Percentiles rank a stretch among this genome's conserved stretches.
Conservation (phyloP, 1,140 invertebrate species). For the Eurosta solidaginis region DNA sequence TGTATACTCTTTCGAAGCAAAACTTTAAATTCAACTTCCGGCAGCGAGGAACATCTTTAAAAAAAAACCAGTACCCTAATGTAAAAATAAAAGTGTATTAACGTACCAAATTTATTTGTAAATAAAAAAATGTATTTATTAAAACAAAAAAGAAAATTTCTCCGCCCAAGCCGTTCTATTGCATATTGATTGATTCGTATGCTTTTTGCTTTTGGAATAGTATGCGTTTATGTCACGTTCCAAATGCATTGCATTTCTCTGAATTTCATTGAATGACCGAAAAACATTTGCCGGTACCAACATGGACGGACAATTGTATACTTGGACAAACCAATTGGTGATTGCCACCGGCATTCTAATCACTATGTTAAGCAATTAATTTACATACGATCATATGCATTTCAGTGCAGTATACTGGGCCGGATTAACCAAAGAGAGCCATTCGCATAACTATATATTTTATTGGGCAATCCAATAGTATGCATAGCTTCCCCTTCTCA, state of each 20-base stretch:
- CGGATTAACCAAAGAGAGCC: too few species aligned
- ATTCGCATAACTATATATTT: too few species aligned
- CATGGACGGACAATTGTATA: too few species aligned
- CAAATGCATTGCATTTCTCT: constrained; percentile 5
- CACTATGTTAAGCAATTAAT: neutral
- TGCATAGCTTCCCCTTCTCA: too few species aligned
- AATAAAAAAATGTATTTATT: neutral
- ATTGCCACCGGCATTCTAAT: constrained; percentile 17
- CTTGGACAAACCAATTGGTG: neutral
- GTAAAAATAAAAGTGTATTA: too few species aligned
- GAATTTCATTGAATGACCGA: constrained; percentile 16
- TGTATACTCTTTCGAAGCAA: too few species aligned
- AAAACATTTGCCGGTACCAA: neutral
- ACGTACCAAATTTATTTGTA: too few species aligned
- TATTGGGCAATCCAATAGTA: too few species aligned
- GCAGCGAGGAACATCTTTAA: too few species aligned
- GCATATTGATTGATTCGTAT: constrained; percentile 11
- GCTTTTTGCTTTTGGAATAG: neutral
- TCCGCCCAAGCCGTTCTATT: neutral
- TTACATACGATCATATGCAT: neutral
- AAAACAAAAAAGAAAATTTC: neutral
- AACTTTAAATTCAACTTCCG: too few species aligned
- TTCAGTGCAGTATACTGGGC: too few species aligned
- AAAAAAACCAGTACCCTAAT: too few species aligned
- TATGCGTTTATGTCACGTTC: constrained; percentile 15